Evolutionary conservation across 2,888 invertebrate species (phyloP).

Genomic region (Subacronicta megacephala): DNA sequence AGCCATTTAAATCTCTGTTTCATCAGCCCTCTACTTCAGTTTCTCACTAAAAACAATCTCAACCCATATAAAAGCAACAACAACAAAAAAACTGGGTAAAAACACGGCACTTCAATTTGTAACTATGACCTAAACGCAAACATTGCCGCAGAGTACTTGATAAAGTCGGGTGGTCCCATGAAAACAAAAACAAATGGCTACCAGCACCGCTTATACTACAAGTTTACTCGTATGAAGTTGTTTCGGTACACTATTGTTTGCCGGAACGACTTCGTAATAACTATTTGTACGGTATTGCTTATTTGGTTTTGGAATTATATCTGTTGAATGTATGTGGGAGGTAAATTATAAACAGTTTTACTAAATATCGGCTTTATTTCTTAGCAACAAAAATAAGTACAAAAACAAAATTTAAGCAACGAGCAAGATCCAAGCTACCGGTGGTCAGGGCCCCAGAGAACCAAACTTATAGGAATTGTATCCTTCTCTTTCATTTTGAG

Average conservation of each 20-base stretch:
- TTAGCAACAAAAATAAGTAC: no score
- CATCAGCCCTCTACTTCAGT: no score
- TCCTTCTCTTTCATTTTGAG: no score
- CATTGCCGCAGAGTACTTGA: constrained; percentile 36
- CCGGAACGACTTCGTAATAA: constrained; percentile 33
- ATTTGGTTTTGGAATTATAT: constrained; percentile 18
- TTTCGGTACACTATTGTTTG: constrained; percentile 38
- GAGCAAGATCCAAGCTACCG: no score
- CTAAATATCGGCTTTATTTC: no score
- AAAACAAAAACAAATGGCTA: constrained; percentile 46
- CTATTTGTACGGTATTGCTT: constrained; percentile 21
- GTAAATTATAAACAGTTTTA: no score
- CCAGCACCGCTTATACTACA: constrained; percentile 42
- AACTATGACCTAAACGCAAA: constrained; percentile 50
- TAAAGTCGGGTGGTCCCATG: constrained; percentile 36
- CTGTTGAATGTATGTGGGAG: neutral
- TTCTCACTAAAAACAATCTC: constrained; percentile 16
- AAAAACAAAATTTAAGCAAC: no score
- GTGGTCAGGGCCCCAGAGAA: no score
- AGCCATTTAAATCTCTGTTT: no score
- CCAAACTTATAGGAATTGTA: no score
- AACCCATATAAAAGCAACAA: constrained; percentile 37
- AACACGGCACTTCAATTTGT: constrained; percentile 48
- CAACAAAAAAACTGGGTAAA: constrained; percentile 27
- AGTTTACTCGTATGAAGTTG: constrained; percentile 44